Percentiles rank a stretch among this genome's conserved stretches.
phyloP scores from a whole-genome alignment of 2,797 vertebrate species.

The Intellagama lesueurii region DNA sequence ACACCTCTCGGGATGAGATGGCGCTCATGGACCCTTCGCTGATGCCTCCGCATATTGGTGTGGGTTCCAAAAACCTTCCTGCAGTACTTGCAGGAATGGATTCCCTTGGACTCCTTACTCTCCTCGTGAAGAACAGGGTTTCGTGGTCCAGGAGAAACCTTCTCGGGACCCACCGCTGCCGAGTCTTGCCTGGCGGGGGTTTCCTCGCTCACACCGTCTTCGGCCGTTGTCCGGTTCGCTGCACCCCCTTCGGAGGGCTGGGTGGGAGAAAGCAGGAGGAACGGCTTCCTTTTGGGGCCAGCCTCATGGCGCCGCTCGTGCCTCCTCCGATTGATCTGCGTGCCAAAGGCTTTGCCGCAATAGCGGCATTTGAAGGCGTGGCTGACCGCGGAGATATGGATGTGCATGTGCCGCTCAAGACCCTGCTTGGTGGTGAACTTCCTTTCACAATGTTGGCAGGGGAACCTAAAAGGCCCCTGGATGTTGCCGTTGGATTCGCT shows the following conservation, averaged over 20 bases:
- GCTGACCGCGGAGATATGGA: conserved; percentile 85
- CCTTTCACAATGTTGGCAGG: conserved; percentile 94
- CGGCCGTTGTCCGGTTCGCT: conserved; percentile 56
- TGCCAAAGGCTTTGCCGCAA: conserved; percentile 94
- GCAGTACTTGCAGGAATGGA: conserved; percentile 96
- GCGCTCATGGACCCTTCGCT: conserved; percentile 95
- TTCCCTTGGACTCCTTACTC: conserved; percentile 90
- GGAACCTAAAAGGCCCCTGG: conserved; percentile 85
- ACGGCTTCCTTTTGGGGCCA: conserved; percentile 85
- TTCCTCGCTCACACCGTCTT: conserved; percentile 76
- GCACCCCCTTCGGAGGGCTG: conserved; percentile 76
- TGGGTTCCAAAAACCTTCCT: conserved; percentile 98
- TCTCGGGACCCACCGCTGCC: conserved; percentile 69
- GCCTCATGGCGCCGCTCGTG: conserved; percentile 95
- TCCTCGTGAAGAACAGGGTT: conserved; percentile 83
- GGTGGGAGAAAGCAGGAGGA: conserved; percentile 31
- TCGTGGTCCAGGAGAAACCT: conserved; percentile 72
- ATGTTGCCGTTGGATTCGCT: conserved; percentile 86
- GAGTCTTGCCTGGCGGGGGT: conserved; percentile 71
- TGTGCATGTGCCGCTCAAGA: conserved; percentile 94
- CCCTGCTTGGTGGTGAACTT: conserved; percentile 96
- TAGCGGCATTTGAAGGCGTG: conserved; percentile 95
- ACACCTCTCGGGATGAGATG: conserved; percentile 97
- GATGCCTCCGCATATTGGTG: conserved; percentile 96
- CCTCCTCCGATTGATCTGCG: conserved; percentile 93